Percentiles rank a stretch among this genome's conserved stretches.
These are phyloP conservation scores for Anhinga anhinga DNA, from an alignment of 2,113 vertebrate genomes.

Conservation along the genomic window DNA sequence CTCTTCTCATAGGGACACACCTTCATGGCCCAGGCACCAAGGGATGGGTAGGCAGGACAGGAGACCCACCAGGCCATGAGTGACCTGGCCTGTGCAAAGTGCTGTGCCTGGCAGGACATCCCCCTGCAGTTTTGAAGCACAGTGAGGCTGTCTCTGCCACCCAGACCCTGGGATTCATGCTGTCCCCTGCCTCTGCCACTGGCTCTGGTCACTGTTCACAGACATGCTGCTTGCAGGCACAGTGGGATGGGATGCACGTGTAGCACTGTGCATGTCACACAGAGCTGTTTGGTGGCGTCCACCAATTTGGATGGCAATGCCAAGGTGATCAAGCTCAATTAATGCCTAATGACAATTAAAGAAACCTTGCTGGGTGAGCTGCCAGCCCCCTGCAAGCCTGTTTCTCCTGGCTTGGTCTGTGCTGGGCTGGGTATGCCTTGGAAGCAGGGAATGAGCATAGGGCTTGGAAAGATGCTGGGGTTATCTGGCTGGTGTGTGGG, in stretches of 20 bases:
- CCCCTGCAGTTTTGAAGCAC: not conserved
- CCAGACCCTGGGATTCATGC: not conserved
- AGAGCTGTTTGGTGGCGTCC: not conserved
- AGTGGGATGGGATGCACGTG: rapidly evolving
- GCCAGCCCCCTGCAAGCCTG: not conserved
- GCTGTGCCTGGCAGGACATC: rapidly evolving
- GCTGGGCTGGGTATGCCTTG: not conserved
- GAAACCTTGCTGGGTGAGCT: not conserved
- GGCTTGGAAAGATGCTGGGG: not conserved
- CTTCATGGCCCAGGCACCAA: not conserved
- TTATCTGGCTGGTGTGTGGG: not conserved
- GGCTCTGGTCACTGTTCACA: not conserved
- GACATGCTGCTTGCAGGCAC: rapidly evolving
- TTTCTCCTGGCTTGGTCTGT: not conserved
- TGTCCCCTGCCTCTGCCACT: not conserved
- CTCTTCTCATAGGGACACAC: not conserved
- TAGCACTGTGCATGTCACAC: not conserved
- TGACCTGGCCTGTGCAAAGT: not conserved
- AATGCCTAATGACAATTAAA: not conserved
- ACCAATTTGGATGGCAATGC: not conserved
- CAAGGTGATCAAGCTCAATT: not conserved
- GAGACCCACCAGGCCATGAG: not conserved
- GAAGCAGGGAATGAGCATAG: not conserved
- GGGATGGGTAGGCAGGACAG: not conserved
- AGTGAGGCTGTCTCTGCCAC: not conserved